Conservation (phyloP, 2,888 invertebrate species). For the Pandemis heparana region DNA sequence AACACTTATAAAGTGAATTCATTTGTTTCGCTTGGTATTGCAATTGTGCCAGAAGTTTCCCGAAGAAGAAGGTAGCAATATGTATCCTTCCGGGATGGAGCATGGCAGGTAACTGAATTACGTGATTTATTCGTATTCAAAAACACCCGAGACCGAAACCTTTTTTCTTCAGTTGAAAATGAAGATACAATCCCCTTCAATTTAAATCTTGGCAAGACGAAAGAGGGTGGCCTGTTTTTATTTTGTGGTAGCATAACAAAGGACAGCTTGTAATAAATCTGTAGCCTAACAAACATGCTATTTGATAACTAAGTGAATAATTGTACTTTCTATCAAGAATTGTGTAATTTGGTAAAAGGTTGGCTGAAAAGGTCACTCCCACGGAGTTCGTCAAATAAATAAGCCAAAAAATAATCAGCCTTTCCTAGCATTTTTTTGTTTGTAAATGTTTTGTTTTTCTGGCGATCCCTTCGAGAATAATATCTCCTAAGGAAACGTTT, state of each 20-base stretch:
- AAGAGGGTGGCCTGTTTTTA: background rate
- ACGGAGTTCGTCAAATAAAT: too few relatives aligned
- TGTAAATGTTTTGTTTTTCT: too few relatives aligned
- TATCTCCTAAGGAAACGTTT: too few relatives aligned
- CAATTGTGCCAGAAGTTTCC: conserved; percentile 21
- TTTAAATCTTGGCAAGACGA: conserved; percentile 3
- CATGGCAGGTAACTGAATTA: conserved; percentile 36
- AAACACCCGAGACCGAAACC: conserved; percentile 13
- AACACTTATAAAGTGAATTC: conserved; percentile 36
- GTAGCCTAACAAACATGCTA: background rate
- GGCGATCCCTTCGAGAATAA: too few relatives aligned
- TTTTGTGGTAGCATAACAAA: background rate
- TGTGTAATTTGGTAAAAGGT: too few relatives aligned
- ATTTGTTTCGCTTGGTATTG: conserved; percentile 28
- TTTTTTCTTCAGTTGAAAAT: conserved; percentile 7
- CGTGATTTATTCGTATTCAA: conserved; percentile 33
- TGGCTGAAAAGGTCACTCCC: too few relatives aligned
- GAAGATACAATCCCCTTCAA: conserved; percentile 4
- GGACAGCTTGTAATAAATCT: background rate
- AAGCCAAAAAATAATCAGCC: too few relatives aligned
- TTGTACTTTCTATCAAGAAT: background rate
- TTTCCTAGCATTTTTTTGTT: too few relatives aligned
- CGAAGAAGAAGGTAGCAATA: conserved; percentile 9
- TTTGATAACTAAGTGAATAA: background rate
- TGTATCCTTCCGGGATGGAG: conserved; percentile 6